These are phyloP conservation scores for Ctenopoma kingsleyae DNA, from an alignment of 2,797 vertebrate species.

Conservation along the genomic window DNA sequence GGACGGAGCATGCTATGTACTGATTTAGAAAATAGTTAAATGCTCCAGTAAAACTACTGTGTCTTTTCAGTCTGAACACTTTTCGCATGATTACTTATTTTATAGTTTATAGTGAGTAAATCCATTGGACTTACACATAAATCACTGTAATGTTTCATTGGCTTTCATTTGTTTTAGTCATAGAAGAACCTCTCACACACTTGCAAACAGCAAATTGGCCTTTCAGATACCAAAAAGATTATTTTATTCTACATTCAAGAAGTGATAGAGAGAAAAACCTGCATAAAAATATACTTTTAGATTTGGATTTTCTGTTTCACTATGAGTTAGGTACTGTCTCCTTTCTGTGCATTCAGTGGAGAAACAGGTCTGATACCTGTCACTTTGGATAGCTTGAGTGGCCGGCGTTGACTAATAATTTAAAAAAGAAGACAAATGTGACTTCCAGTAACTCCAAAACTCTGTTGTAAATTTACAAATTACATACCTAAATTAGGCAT, in stretches of 20 bases:
- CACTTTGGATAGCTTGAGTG: background rate
- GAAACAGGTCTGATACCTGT: background rate
- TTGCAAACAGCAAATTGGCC: background rate
- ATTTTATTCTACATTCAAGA: background rate
- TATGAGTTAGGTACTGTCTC: background rate
- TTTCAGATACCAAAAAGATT: background rate
- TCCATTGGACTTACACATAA: background rate
- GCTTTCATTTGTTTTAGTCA: background rate
- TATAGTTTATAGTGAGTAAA: background rate
- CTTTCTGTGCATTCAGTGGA: background rate
- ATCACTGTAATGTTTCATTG: background rate
- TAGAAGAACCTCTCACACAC: background rate
- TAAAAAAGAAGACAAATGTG: background rate
- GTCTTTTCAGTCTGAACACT: conserved; percentile 1
- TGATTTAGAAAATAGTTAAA: background rate
- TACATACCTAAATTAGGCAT: no score
- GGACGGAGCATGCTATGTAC: background rate
- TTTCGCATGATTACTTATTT: background rate
- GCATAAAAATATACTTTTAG: no score
- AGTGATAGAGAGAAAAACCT: no score
- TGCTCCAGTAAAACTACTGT: conserved; percentile 5
- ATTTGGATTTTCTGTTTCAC: background rate
- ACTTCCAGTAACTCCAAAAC: background rate
- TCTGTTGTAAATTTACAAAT: no score
- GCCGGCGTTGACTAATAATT: no score